Evolutionary conservation across 2,113 vertebrate genomes (phyloP).

Genomic region (Podarcis raffonei): DNA sequence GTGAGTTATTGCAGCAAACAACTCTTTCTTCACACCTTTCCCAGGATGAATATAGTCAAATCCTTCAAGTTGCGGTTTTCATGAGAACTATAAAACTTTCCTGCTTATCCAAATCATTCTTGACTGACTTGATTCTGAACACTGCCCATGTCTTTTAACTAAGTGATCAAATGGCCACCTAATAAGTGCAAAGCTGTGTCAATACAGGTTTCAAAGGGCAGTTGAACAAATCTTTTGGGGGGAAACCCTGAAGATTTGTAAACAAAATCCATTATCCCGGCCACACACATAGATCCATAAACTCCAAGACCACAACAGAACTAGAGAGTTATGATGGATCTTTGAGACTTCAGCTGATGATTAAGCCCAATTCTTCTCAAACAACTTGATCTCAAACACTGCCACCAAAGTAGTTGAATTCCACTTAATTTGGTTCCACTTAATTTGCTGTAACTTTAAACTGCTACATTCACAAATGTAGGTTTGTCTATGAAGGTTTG

Average conservation of each 20-base stretch:
- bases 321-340: neutral
- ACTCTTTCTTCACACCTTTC: constrained; percentile 32
- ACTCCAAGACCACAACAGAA: neutral
- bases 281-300: neutral
- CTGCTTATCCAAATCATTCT: neutral
- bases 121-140: neutral
- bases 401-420: neutral
- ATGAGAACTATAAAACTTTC: neutral
- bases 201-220: neutral
- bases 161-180: neutral
- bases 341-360: neutral
- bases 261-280: neutral
- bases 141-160: neutral
- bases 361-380: neutral
- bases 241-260: neutral
- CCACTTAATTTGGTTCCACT: neutral
- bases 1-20: constrained; percentile 48
- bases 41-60: constrained; percentile 3
- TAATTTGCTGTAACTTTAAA: neutral
- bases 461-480: neutral
- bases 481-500: neutral
- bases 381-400: neutral
- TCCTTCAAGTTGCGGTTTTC: neutral
- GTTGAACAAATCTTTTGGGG: neutral
- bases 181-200: neutral